These are phyloP conservation scores for Sibirionetta formosa DNA, from an alignment of 2,797 vertebrate species.

Conservation along the genomic window DNA sequence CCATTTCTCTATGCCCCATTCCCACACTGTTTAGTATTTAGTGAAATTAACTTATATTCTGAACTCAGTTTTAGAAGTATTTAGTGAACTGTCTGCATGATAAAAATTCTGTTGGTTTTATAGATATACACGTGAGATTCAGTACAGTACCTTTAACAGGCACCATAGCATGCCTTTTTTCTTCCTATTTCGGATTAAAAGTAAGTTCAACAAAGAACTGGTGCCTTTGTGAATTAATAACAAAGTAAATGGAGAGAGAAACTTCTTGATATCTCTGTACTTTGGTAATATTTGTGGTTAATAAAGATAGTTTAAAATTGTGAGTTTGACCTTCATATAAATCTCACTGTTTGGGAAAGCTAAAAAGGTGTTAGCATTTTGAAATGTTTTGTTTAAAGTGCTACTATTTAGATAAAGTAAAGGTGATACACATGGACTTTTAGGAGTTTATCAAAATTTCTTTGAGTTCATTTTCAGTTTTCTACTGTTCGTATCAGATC, in stretches of 20 bases:
- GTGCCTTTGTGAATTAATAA: background rate
- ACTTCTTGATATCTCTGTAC: background rate
- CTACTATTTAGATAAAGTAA: background rate
- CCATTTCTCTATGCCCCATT: background rate
- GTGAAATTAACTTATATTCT: conserved; percentile 5
- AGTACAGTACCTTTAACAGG: background rate
- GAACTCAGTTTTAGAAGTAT: background rate
- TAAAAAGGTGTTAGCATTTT: background rate
- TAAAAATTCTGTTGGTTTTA: conserved; percentile 34
- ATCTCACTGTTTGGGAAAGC: background rate
- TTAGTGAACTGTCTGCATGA: background rate
- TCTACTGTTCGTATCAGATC: background rate
- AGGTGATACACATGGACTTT: background rate
- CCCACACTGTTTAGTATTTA: background rate
- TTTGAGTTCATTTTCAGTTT: conserved; percentile 44
- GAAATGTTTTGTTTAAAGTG: background rate
- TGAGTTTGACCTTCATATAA: background rate
- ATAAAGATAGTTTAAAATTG: background rate
- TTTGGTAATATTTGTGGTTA: background rate
- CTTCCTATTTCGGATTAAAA: background rate
- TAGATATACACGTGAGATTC: background rate
- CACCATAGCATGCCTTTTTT: background rate
- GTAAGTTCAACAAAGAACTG: background rate
- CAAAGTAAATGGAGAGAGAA: background rate
- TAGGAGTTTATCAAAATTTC: background rate